A percentile compares a stretch with the other conserved stretches of the same genome.
Conservation (phyloP, 2,113 vertebrate genomes). For the Tragulus kanchil region DNA sequence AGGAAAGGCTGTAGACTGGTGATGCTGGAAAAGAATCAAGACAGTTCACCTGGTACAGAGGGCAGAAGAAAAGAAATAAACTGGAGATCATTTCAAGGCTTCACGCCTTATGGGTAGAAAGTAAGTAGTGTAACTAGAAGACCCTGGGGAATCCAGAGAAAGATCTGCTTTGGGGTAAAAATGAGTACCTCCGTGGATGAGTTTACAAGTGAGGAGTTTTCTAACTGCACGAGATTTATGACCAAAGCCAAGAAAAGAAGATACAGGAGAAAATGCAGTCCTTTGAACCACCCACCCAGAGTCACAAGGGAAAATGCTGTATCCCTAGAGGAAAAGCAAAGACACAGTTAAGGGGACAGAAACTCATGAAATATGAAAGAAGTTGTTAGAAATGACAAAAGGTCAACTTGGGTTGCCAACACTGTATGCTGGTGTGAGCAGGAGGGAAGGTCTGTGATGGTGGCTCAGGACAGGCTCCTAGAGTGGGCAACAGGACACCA, state of each 20-base stretch:
- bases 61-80: background rate
- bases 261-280: background rate
- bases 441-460: background rate
- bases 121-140: background rate
- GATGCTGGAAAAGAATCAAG: background rate
- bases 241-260: background rate
- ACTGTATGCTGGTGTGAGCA: background rate
- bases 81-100: background rate
- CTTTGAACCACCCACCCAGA: background rate
- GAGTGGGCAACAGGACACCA: background rate
- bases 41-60: background rate
- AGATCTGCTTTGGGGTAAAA: background rate
- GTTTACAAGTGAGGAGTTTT: background rate
- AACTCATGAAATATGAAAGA: background rate
- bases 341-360: background rate
- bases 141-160: background rate
- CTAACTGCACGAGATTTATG: background rate
- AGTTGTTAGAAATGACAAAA: background rate
- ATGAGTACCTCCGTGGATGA: background rate
- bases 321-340: background rate
- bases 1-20: background rate
- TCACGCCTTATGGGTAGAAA: background rate
- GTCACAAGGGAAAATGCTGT: background rate
- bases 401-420: background rate
- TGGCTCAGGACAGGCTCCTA: background rate